Conservation (phyloP, 2,888 invertebrate species). For the Empis livida region DNA sequence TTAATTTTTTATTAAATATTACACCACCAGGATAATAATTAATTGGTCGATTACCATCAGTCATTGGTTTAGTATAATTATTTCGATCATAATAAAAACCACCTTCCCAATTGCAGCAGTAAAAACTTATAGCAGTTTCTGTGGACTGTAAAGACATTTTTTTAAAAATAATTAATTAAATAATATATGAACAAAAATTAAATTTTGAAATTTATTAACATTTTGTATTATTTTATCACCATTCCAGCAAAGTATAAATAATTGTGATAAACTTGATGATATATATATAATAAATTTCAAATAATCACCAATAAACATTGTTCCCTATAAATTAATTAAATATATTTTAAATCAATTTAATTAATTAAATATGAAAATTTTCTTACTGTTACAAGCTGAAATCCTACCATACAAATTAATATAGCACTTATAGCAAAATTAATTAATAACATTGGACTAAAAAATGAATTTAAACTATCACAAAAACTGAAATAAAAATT, state of each 20-base stretch:
- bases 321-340: slow-evolving; percentile 11
- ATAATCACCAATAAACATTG: slow-evolving; percentile 31
- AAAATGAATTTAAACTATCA: slow-evolving; percentile 26
- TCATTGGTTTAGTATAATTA: not conserved
- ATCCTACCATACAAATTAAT: slow-evolving; percentile 34
- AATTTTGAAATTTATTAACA: slow-evolving; percentile 20
- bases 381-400: slow-evolving; percentile 30
- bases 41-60: not conserved
- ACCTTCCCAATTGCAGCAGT: slow-evolving; percentile 29
- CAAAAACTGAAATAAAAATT: slow-evolving; percentile 21
- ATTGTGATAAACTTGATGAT: slow-evolving; percentile 27
- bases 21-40: slow-evolving; percentile 16
- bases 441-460: slow-evolving; percentile 29
- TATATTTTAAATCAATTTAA: not conserved
- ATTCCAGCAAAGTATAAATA: slow-evolving; percentile 31
- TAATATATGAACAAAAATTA: slow-evolving; percentile 3
- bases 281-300: slow-evolving; percentile 31
- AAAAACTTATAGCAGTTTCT: slow-evolving; percentile 24
- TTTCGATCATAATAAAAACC: slow-evolving; percentile 2
- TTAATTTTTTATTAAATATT: slow-evolving; percentile 20
- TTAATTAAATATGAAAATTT: not conserved
- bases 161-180: not conserved
- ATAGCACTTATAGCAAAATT: slow-evolving; percentile 31
- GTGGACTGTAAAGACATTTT: slow-evolving; percentile 18
- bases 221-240: slow-evolving; percentile 31